phyloP scores from a whole-genome alignment of 2,888 invertebrate species.

The Cataglyphis altisquamis region DNA sequence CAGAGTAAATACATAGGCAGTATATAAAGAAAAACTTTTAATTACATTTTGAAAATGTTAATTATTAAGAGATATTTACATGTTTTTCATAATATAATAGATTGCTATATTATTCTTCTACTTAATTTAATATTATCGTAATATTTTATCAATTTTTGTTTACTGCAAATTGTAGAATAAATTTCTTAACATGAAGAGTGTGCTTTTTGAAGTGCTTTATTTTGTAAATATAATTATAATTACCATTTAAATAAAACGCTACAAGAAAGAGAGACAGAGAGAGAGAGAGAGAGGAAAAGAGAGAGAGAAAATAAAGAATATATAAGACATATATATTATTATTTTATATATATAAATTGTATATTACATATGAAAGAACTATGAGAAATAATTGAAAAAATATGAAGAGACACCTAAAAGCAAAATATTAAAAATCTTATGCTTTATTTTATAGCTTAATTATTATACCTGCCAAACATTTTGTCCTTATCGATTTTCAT shows the following conservation, averaged over 20 bases:
- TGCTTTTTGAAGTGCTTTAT: neutral
- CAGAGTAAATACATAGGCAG: neutral
- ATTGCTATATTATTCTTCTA: slow-evolving; percentile 2
- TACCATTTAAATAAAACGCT: neutral
- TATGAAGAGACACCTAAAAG: neutral
- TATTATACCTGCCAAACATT: neutral
- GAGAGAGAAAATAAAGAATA: too few relatives aligned
- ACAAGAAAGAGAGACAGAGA: neutral
- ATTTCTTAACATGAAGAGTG: neutral
- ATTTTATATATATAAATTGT: neutral
- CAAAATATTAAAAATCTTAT: neutral
- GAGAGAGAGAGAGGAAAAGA: too few relatives aligned
- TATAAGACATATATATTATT: too few relatives aligned
- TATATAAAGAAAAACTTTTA: neutral
- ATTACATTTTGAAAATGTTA: neutral
- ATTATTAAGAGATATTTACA: slow-evolving; percentile 6
- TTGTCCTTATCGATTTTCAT: neutral
- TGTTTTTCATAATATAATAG: neutral
- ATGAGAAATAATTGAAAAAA: slow-evolving; percentile 6
- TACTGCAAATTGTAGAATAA: neutral
- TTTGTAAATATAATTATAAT: neutral
- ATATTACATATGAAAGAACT: neutral
- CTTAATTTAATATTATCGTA: neutral
- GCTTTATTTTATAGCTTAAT: slow-evolving; percentile 7
- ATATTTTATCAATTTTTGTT: neutral